Base-by-base conservation (phyloP, 2,888 invertebrate genomes). In the Hirtodrosophila duncani region DNA sequence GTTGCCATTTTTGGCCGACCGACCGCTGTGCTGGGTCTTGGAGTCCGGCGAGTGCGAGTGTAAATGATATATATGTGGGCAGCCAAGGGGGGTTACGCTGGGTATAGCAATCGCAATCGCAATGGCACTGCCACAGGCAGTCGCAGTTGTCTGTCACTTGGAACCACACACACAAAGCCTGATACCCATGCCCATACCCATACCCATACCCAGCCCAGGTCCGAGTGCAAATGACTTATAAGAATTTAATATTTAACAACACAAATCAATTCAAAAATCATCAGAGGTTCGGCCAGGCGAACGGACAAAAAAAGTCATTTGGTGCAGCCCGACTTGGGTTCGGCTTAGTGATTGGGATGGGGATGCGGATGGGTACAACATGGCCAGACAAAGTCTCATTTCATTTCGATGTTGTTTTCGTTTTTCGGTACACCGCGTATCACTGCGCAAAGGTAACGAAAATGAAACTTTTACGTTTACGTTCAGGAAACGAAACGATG, bases 161-260 rank as follows among this genome's bases (percentile, higher is more conserved):
- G 56, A 65, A 60, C 60, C 63, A 57, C 65, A 62, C 58, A 69
- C 44, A 39, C n/a, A n/a, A n/a, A 50, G 52, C 27, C 41, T 20
- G 34, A 33, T 17, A 23, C 31, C 13, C 39, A 27, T 5, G 13
- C 27, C 42, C 36, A 34, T 13, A 6, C 23, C 27, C 14, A 13
- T 13, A n/a, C 13, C 34, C 46, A 17, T 7, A n/a, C 20, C 34
- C 6, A n/a, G 17, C 9, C 29, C 18, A 11, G 33, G 36, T 9
- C 42, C 67, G 69, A 75, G 82, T 82, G 82, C 82, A 82, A 82
- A 82, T 82, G 82, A 82, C 81, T 83, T 82, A 83, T 83, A 82
- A 78, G 82, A 82, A 83, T 82, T 82, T 82, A 82, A 82, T 82
- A 82, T 82, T 82, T 83, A 83, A 82, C 83, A 82, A 82, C 81